phyloP scores from a whole-genome alignment of 23 tunicate genomes.

The Trididemnum nubilum region DNA sequence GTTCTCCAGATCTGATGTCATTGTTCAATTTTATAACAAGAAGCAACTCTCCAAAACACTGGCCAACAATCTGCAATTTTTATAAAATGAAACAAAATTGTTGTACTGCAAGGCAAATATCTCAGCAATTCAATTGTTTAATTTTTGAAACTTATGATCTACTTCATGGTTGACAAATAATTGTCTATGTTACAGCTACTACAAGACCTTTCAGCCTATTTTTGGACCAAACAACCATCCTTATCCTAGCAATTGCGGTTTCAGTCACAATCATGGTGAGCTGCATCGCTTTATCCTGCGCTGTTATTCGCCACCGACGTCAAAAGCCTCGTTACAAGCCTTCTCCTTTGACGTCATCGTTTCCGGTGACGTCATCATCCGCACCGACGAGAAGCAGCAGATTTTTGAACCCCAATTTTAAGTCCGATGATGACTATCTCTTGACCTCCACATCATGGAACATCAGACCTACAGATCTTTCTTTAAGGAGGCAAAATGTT shows the following conservation, averaged over 20 bases:
- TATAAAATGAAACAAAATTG: too few species aligned
- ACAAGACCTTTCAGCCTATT: neutral
- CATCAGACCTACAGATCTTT: too few species aligned
- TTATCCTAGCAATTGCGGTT: slow-evolving; percentile 35
- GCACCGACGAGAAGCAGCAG: neutral
- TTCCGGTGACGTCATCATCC: neutral
- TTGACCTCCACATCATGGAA: neutral
- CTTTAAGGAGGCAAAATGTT: too few species aligned
- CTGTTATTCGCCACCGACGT: slow-evolving; percentile 14
- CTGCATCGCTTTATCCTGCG: slow-evolving; percentile 31
- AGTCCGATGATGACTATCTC: neutral
- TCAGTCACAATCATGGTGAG: slow-evolving; percentile 20
- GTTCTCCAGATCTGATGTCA: too few species aligned
- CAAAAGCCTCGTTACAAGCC: neutral
- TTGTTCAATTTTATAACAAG: too few species aligned
- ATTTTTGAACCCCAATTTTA: neutral
- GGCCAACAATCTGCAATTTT: too few species aligned
- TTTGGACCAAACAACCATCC: neutral
- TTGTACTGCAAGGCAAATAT: too few species aligned
- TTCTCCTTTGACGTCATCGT: slow-evolving; percentile 3
- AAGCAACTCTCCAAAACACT: too few species aligned
- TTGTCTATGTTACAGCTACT: too few species aligned
- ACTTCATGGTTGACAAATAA: too few species aligned
- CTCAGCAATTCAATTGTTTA: too few species aligned
- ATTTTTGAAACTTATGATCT: too few species aligned